Conservation (phyloP, 2,797 vertebrate genomes). For the Pygocentrus nattereri region DNA sequence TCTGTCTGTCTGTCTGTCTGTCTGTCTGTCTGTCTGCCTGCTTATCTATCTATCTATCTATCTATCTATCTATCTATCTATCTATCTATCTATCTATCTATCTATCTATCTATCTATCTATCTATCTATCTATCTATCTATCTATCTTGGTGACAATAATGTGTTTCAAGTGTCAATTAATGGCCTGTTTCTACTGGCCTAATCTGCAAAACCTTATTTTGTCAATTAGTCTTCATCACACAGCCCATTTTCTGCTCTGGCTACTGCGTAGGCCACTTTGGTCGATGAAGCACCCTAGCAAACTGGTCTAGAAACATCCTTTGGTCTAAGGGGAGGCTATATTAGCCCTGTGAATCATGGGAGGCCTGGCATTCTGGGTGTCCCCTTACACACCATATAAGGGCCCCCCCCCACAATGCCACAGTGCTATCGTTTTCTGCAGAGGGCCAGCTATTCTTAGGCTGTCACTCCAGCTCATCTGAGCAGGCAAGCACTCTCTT, state of each 20-base stretch:
- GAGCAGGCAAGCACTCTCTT: conserved; percentile 85
- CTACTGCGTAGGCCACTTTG: conserved; percentile 45
- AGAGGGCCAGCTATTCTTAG: conserved; percentile 92
- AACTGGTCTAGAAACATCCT: conserved; percentile 75
- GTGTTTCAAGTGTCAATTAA: neutral
- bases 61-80: no score
- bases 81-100: no score
- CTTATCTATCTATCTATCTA: no score
- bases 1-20: no score
- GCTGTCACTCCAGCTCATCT: conserved; percentile 82
- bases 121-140: no score
- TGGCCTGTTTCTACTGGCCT: neutral
- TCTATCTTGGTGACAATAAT: neutral
- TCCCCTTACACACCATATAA: conserved; percentile 98
- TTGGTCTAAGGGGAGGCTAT: conserved; percentile 84
- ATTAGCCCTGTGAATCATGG: conserved; percentile 93
- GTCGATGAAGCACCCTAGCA: conserved; percentile 64
- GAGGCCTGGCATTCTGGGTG: conserved; percentile 86
- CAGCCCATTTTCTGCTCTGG: neutral
- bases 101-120: no score
- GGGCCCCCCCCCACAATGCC: conserved; percentile 81
- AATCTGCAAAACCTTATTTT: neutral
- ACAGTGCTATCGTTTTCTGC: conserved; percentile 87
- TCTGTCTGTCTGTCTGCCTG: no score
- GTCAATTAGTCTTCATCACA: neutral